A percentile compares a stretch with the other conserved stretches of the same genome.
Conservation (phyloP, 2,797 vertebrate species). For the Podarcis lilfordi region DNA sequence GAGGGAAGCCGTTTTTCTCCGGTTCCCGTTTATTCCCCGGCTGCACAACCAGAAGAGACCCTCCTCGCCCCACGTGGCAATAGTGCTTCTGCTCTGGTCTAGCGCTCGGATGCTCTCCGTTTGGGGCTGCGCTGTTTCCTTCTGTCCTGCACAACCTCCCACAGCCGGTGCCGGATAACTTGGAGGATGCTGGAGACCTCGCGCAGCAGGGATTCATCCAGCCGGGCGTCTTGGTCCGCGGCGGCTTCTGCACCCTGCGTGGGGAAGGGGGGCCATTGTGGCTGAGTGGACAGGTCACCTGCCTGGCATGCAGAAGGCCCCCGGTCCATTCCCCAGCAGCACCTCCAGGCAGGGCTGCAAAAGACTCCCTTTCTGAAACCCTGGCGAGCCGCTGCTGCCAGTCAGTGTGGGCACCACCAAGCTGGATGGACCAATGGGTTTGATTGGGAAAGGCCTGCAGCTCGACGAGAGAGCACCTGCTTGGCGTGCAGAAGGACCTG, state of each 20-base stretch:
- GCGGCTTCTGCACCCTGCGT: background rate
- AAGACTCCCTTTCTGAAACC: no score
- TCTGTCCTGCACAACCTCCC: constrained; percentile 44
- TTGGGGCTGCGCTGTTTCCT: background rate
- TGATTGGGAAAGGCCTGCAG: no score
- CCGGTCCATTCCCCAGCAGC: no score
- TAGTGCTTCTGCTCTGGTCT: background rate
- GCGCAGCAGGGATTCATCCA: constrained; percentile 37
- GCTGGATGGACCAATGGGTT: no score
- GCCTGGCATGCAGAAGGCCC: no score
- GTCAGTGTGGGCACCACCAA: no score
- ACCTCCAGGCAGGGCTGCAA: no score
- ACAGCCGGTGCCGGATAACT: constrained; percentile 41
- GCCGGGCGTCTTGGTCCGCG: background rate
- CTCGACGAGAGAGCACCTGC: no score
- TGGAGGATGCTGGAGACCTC: constrained; percentile 49
- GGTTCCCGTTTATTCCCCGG: background rate
- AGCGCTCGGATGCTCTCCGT: no score
- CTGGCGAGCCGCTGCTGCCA: no score
- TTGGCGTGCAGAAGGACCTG: no score
- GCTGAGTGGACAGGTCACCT: background rate
- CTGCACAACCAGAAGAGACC: background rate
- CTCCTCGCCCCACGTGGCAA: no score
- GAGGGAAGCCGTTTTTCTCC: background rate
- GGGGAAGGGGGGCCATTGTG: background rate